phyloP scores from a whole-genome alignment of 2,113 vertebrate genomes.

The Aviceda subcristata region DNA sequence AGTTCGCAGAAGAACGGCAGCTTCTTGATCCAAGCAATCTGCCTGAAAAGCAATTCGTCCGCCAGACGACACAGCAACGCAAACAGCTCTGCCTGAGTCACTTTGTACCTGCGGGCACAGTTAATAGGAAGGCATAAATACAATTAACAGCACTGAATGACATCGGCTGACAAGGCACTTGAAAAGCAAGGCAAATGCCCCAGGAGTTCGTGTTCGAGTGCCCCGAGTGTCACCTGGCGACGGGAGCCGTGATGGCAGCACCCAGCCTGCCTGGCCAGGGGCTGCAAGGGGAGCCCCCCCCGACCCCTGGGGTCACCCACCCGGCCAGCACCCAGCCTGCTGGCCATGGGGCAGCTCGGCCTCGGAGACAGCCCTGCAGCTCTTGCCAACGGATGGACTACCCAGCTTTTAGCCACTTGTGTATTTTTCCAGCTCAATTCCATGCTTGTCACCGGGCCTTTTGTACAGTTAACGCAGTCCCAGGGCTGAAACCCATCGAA shows the following conservation, averaged over 20 bases:
- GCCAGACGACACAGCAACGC: conserved; percentile 94
- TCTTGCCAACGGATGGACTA: not conserved
- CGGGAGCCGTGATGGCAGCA: rapidly evolving
- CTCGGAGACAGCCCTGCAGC: not conserved
- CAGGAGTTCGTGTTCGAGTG: not conserved
- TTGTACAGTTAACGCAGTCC: too few relatives aligned
- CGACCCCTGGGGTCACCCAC: not conserved
- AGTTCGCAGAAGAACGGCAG: conserved; percentile 98
- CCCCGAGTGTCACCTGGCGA: not conserved
- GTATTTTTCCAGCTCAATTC: not conserved
- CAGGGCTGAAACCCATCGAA: not conserved
- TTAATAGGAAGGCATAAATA: not conserved
- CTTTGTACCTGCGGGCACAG: conserved; percentile 83
- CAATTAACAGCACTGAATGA: not conserved
- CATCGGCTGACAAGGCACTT: not conserved
- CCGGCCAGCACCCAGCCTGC: not conserved
- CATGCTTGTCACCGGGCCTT: rapidly evolving
- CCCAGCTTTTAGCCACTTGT: not conserved
- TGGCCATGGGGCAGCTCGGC: not conserved
- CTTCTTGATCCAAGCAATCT: conserved; percentile 99
- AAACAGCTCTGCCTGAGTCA: conserved; percentile 97
- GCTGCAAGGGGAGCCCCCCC: not conserved
- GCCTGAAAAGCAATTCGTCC: conserved; percentile 95
- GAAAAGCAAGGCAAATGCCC: not conserved
- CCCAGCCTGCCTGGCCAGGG: rapidly evolving